These are phyloP conservation scores for Rhabdophis nuchalis DNA, from an alignment of 2,797 vertebrate species.

Conservation along the genomic window DNA sequence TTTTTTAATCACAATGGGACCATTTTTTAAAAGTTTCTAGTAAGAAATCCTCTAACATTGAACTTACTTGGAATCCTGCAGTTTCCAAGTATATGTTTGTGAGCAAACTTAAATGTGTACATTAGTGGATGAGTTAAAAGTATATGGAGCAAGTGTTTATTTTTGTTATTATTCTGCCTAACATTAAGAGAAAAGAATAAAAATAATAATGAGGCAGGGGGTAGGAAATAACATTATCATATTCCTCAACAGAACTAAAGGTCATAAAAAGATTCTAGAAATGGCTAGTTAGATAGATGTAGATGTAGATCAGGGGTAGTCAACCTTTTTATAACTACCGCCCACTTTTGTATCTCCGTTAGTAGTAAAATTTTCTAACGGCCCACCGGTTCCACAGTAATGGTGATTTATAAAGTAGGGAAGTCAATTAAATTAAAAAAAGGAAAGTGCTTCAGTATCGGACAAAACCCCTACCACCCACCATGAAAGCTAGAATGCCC, in stretches of 20 bases:
- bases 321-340: no score
- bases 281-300: neutral
- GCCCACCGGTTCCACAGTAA: no score
- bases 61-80: neutral
- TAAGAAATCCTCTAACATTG: neutral
- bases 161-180: neutral
- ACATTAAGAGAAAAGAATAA: neutral
- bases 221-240: neutral
- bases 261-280: neutral
- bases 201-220: neutral
- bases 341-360: no score
- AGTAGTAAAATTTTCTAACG: no score
- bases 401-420: no score
- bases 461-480: no score
- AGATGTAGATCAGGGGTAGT: neutral
- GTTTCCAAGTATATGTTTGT: neutral
- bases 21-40: neutral
- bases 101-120: neutral
- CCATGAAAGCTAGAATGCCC: no score
- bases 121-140: neutral
- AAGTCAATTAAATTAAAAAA: no score
- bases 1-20: no score
- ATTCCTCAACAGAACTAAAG: neutral
- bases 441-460: no score
- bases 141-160: neutral